Base-by-base conservation (phyloP, 2,888 invertebrate genomes). In the Choreutis nemorana region DNA sequence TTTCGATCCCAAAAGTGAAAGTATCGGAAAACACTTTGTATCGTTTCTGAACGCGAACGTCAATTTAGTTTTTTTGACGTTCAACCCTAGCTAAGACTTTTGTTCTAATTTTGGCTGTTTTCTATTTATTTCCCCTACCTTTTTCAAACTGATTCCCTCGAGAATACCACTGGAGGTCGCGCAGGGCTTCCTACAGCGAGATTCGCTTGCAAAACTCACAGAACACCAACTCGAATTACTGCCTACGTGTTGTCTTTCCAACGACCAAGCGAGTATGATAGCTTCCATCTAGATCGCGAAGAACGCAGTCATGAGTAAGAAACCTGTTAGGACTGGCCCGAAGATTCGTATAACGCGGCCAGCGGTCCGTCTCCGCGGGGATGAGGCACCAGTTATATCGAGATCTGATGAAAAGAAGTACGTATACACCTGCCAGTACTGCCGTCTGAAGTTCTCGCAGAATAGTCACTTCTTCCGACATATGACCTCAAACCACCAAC, bases 401-500 rank as follows among this genome's bases (percentile, higher is more conserved):
- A 20, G 24, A 1, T 36, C 48, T 1, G 68, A 73, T 16, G 60
- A 70, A 2, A 52, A 57, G 27, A 61, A 56, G 30, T 67, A 51
- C 23, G 52, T 75, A 0, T 75, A 72, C 45, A 63, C 64, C 10
- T 78, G 77, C 22, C 73, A 77, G 32, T 78, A 65, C 31, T 78
- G 77, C 37, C 51, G 66, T 0, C 33, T 68, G 2, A 78, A 72
- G 38, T 78, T 78, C 34, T 60, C 75, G 0, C 72, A 73, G 21
- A 78, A 77, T 46, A 73, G 65, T 29, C 70, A 72, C 4, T 77
- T 62, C 39, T 77, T 75, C 30, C 71, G 73, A 38, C 77, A 78
- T 44, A 75, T 78, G 75, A 64, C 63, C 33, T 55, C 75, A 0
- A 77, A 75, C 31, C 77, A 78, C 41, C 62, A 70, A 33, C 14